Conservation (phyloP, 2,888 invertebrate genomes). For the Acronicta leporina region DNA sequence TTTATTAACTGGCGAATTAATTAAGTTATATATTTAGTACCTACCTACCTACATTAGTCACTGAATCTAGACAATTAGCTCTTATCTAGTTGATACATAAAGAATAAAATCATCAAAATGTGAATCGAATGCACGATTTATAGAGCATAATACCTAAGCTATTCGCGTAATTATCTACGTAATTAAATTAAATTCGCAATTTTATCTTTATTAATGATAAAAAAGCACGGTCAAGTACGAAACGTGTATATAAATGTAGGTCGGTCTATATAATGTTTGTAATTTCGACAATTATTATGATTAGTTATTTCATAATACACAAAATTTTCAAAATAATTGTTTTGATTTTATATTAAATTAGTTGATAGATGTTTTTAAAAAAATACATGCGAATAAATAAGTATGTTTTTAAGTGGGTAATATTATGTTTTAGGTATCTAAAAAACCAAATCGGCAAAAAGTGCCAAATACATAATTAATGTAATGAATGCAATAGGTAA, state of each 20-base stretch:
- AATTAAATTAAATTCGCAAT: constrained; percentile 22
- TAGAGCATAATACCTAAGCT: constrained; percentile 13
- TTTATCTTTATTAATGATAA: constrained; percentile 1
- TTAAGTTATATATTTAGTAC: no score
- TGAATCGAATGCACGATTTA: constrained; percentile 3
- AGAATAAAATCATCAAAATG: no score
- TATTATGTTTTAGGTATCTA: no score
- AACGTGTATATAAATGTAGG: background rate
- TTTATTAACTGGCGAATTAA: no score
- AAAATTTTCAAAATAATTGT: background rate
- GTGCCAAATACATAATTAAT: constrained; percentile 2
- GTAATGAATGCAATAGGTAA: constrained; percentile 8
- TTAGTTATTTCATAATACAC: background rate
- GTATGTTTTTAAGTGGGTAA: no score
- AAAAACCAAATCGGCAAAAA: background rate
- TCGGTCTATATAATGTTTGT: background rate
- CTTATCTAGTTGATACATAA: constrained; percentile 6
- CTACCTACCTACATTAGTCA: background rate
- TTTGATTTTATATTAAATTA: no score
- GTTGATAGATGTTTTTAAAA: background rate
- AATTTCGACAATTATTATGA: background rate
- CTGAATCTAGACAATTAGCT: background rate
- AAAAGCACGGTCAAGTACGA: constrained; percentile 20
- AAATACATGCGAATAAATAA: no score
- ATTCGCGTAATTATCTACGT: no score